Evolutionary conservation across 2,888 invertebrate species (phyloP).

Genomic region (Melinopterus prodromus): DNA sequence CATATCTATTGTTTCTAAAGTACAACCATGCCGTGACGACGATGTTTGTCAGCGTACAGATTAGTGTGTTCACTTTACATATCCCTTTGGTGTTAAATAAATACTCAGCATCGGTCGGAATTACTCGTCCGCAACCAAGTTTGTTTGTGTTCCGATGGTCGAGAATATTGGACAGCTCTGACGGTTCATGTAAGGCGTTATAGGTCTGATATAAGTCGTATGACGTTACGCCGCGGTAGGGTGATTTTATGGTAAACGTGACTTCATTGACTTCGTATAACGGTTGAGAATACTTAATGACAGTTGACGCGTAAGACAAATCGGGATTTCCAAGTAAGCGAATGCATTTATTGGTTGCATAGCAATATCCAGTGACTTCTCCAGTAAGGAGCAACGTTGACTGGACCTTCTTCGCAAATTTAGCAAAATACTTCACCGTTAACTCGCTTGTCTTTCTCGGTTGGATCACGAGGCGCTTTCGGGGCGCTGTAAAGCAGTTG

Average conservation of each 20-base stretch:
- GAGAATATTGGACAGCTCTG: background rate
- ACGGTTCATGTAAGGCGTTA: background rate
- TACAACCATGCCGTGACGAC: slow-evolving; percentile 15
- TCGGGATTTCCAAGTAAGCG: slow-evolving; percentile 49
- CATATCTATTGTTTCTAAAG: slow-evolving; percentile 13
- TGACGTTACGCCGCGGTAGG: background rate
- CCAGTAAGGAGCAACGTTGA: slow-evolving; percentile 50
- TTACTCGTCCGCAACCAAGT: background rate
- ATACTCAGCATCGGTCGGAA: background rate
- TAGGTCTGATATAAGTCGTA: slow-evolving; percentile 10
- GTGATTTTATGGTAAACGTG: slow-evolving; percentile 7
- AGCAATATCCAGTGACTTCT: slow-evolving; percentile 49
- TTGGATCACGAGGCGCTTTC: slow-evolving; percentile 34
- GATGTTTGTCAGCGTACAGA: background rate
- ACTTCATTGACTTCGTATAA: background rate
- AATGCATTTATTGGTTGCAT: slow-evolving; percentile 49
- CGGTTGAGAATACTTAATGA: background rate
- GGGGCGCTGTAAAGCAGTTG: slow-evolving; percentile 44
- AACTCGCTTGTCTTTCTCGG: slow-evolving; percentile 39
- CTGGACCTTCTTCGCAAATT: slow-evolving; percentile 41
- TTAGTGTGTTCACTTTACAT: background rate
- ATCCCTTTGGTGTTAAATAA: background rate
- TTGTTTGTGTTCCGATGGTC: slow-evolving; percentile 7
- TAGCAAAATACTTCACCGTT: slow-evolving; percentile 49
- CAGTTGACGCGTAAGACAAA: slow-evolving; percentile 29